Percentiles rank a stretch among this genome's conserved stretches.
phyloP scores from a whole-genome alignment of 2,113 vertebrate species.

The Guaruba guarouba region DNA sequence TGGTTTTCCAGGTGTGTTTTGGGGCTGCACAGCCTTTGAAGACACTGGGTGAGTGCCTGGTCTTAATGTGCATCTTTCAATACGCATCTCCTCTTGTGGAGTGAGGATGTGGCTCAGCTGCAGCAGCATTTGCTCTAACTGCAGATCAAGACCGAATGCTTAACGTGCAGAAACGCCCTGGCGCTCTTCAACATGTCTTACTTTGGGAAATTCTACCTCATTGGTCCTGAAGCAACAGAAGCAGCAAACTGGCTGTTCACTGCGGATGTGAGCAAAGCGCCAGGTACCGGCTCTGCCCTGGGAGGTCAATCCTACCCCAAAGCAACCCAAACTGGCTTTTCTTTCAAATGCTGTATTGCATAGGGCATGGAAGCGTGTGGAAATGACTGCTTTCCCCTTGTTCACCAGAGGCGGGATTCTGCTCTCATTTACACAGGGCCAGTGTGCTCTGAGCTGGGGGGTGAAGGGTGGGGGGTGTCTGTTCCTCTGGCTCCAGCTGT shows the following conservation, averaged over 20 bases:
- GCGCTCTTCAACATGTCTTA: constrained; percentile 97
- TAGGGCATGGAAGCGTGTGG: neutral
- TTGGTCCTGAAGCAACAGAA: constrained; percentile 86
- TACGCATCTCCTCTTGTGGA: neutral
- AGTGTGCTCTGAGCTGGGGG: neutral
- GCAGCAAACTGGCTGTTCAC: constrained; percentile 94
- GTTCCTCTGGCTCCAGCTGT: neutral
- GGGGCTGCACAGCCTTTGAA: neutral
- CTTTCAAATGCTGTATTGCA: neutral
- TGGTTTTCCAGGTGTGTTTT: neutral
- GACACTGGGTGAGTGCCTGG: neutral
- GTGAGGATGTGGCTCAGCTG: neutral
- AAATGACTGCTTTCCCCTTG: neutral
- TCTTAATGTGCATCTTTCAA: neutral
- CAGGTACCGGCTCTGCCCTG: constrained; percentile 74
- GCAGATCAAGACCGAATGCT: constrained; percentile 89
- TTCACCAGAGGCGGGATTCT: neutral
- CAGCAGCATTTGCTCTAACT: neutral
- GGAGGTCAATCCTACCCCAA: neutral
- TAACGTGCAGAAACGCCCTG: constrained; percentile 84
- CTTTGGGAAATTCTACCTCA: constrained; percentile 97
- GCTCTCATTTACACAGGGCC: neutral
- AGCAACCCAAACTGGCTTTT: neutral
- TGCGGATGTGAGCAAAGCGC: constrained; percentile 85
- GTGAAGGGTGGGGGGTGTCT: neutral